Conservation (phyloP, 2,797 vertebrate species). For the Pipistrellus pygmaeus region DNA sequence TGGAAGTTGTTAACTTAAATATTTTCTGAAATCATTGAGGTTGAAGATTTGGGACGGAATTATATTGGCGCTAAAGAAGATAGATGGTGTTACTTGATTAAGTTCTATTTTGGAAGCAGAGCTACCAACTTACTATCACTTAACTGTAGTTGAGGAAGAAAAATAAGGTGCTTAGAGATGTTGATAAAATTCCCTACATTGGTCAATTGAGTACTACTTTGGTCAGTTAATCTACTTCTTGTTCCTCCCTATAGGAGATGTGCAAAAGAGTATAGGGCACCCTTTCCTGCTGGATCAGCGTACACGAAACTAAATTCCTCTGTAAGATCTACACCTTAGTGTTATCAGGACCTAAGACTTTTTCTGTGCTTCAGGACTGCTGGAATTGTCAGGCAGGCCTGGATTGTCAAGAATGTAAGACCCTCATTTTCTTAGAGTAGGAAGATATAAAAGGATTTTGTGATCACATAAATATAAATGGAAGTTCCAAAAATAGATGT, state of each 20-base stretch:
- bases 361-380: background rate
- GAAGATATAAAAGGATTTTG: constrained; percentile 50
- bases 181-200: constrained; percentile 11
- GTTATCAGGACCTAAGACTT: background rate
- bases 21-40: constrained; percentile 14
- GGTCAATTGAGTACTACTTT: background rate
- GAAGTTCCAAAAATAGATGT: background rate
- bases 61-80: background rate
- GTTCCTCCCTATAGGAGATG: background rate
- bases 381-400: constrained; percentile 36
- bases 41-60: background rate
- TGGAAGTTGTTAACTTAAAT: background rate
- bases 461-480: constrained; percentile 42
- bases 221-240: background rate
- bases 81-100: background rate
- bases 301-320: background rate
- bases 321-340: background rate
- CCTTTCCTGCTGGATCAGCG: constrained; percentile 1
- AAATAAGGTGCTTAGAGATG: background rate
- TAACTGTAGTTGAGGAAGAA: background rate
- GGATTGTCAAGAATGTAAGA: background rate
- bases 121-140: background rate
- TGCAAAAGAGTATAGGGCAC: background rate
- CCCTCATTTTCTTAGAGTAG: constrained; percentile 56
- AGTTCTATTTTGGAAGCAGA: background rate